These are phyloP conservation scores for Brachypteracias leptosomus DNA, from an alignment of 2,113 vertebrate species.

Conservation along the genomic window DNA sequence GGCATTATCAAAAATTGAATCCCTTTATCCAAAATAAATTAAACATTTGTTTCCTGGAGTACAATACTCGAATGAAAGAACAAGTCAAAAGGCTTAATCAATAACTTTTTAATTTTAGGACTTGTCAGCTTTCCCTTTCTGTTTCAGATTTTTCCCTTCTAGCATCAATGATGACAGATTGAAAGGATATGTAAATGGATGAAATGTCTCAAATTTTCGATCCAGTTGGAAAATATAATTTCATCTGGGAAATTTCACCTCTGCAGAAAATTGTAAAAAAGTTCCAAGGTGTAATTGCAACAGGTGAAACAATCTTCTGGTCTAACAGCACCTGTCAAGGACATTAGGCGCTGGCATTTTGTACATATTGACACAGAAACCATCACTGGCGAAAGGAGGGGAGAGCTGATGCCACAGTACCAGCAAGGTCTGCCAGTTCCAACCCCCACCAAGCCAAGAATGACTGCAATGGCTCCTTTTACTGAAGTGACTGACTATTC, in stretches of 20 bases:
- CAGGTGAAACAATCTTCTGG: background rate
- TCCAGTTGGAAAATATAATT: slow-evolving; percentile 6
- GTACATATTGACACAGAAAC: background rate
- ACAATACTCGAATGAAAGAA: slow-evolving; percentile 55
- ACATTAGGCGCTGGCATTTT: background rate
- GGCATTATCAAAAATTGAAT: slow-evolving; percentile 60
- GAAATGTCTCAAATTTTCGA: slow-evolving; percentile 15
- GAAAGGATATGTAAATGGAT: slow-evolving; percentile 11
- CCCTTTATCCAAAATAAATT: slow-evolving; percentile 66
- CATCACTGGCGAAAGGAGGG: background rate
- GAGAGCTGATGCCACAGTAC: background rate
- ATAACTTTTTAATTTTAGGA: slow-evolving; percentile 61
- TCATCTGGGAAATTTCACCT: slow-evolving; percentile 34
- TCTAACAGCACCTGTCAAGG: background rate
- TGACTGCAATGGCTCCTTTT: background rate
- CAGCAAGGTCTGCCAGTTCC: background rate
- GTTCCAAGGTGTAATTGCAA: background rate
- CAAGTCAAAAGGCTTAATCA: slow-evolving; percentile 54
- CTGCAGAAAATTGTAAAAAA: background rate
- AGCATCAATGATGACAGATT: slow-evolving; percentile 38
- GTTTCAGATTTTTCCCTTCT: background rate
- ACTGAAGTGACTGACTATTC: background rate
- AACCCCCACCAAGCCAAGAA: background rate
- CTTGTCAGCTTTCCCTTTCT: slow-evolving; percentile 42
- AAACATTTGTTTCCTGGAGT: slow-evolving; percentile 64